Evolutionary conservation across 1,140 invertebrate species (phyloP), one percentile per base, ranked within the genome.

Genomic region (Leptonema lineaticorne): DNA sequence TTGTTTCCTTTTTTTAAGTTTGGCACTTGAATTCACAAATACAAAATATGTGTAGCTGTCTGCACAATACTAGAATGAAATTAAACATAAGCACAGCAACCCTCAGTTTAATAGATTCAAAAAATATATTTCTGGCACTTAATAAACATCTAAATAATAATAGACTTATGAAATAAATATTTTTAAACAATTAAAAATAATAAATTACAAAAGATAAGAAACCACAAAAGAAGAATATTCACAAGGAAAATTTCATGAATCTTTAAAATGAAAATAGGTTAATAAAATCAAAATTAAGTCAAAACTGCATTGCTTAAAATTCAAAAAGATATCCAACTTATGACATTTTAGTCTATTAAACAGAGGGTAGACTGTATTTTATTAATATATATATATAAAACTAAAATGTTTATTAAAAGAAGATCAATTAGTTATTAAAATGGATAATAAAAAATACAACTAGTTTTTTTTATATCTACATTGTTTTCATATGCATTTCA

Each of bases 261-360:
- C 9, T 53, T 24, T 22, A 53, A 27, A 53, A 27, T 53, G 1
- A 27, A 16, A 5, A 22, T 22, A 14, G 14, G 24, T 64, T 48
- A 64, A 46, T 63, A 29, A 33, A 33, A 26, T 46, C 20, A 16
- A 64, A 11, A 45, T 46, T 16, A 14, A 63, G 8, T 20, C 60
- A 64, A 33, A 37, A 37, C 41, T 18, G 20, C 46, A 72, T 69
- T 72, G 69, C 71, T 69, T 68, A 69, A 72, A 70, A 72, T 14
- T 14, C 27, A 53, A 53, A 53, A 26, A 53, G 27, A 53, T 26
- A 50, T 50, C 24, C 7, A 24, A 22, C 22, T 53, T 26, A 11
- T 53, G 2, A 53, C 24, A 53, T 53, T 2, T 24, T 26, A 8
- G 22, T 53, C n/a, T n/a, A 24, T 53, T 53, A 53, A 26, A 50